Conservation (phyloP, 1,140 invertebrate species). For the Tetramorium parvispinum region DNA sequence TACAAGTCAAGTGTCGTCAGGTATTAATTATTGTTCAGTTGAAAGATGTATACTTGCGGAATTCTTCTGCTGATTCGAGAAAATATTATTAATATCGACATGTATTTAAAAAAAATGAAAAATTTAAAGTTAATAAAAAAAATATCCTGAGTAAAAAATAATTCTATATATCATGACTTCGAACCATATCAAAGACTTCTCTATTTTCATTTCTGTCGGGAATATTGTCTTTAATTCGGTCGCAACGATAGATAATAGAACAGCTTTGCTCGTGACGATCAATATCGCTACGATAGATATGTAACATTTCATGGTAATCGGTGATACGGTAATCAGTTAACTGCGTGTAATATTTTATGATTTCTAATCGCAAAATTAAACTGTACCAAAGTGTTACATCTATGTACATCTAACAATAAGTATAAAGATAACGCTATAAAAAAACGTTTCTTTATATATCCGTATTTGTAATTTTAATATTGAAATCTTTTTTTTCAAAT, state of each 20-base stretch:
- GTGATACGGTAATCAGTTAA: background rate
- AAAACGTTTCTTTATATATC: background rate
- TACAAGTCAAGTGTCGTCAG: background rate
- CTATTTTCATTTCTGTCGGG: too few species aligned
- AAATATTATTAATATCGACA: background rate
- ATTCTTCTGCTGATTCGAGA: background rate
- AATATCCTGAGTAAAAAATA: background rate
- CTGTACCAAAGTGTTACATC: background rate
- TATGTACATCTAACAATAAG: background rate
- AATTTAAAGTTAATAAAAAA: background rate
- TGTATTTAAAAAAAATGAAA: background rate
- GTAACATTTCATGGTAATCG: background rate
- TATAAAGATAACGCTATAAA: too few species aligned
- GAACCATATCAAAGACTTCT: background rate
- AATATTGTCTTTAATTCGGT: background rate
- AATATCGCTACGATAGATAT: background rate
- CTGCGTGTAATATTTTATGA: background rate
- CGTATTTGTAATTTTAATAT: background rate
- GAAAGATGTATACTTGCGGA: background rate
- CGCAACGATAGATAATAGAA: background rate
- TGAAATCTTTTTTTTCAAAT: background rate
- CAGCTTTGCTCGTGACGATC: background rate
- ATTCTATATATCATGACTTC: background rate
- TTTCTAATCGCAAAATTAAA: background rate
- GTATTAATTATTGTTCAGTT: background rate